Evolutionary conservation across 2,888 invertebrate genomes (phyloP).

Genomic region (Drosophila buzzatii): DNA sequence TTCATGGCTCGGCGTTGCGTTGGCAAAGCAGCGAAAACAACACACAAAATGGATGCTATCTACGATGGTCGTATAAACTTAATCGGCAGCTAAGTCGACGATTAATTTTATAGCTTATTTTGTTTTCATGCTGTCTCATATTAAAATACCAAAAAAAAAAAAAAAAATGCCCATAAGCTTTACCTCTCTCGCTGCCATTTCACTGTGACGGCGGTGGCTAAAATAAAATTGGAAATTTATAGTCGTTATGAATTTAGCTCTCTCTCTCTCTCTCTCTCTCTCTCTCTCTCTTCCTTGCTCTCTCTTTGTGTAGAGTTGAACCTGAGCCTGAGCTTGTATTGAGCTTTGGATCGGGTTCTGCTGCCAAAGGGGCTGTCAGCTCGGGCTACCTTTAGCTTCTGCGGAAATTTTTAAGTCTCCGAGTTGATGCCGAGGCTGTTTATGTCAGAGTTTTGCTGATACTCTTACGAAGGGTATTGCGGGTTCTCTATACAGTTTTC

Average conservation of each 20-base stretch:
- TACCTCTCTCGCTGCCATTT: conserved; percentile 21
- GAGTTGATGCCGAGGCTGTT: conserved; percentile 20
- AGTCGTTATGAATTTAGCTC: conserved; percentile 58
- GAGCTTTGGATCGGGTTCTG: conserved; percentile 7
- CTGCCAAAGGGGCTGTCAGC: conserved; percentile 37
- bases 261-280: neutral
- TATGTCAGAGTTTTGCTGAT: conserved; percentile 2
- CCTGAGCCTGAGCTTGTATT: neutral
- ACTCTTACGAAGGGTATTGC: conserved; percentile 13
- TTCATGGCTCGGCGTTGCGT: conserved; percentile 26
- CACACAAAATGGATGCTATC: conserved; percentile 62
- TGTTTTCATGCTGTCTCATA: conserved; percentile 66
- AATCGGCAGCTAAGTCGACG: conserved; percentile 74
- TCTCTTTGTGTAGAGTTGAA: neutral
- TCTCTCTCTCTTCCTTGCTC: neutral
- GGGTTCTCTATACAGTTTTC: neutral
- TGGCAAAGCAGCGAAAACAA: conserved; percentile 16
- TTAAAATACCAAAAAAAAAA: conserved; percentile 40
- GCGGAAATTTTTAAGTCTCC: conserved; percentile 56
- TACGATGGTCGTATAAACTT: conserved; percentile 55
- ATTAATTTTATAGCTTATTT: conserved; percentile 79
- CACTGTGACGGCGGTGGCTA: conserved; percentile 51
- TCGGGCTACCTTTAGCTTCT: conserved; percentile 70
- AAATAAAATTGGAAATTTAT: conserved; percentile 77
- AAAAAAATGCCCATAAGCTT: conserved; percentile 52